Base-by-base conservation (phyloP, 2,113 vertebrate genomes). In the Xyrauchen texanus region DNA sequence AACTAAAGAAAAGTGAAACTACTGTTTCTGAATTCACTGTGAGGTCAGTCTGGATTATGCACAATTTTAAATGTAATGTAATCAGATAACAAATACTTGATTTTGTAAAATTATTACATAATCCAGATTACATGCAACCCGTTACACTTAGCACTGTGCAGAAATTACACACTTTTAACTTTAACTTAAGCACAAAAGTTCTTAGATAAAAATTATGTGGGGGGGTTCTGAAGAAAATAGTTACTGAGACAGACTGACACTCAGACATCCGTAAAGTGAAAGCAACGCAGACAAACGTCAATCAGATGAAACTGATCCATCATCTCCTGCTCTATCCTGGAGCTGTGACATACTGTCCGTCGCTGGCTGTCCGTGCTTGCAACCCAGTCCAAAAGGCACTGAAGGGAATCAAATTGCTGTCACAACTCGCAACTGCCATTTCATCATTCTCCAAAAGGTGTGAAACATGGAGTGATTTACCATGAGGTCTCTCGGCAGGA, bases 271-370 rank as follows among this genome's bases (percentile, higher is more conserved):
- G 7, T 9, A 7, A 7, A 66, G 53, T 15, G 9, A 34, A 34
- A 1, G 21, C 21, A 34, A 34, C 3, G 21, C 79, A 76, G 77
- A 79, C 75, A 83, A 70, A 57, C 82, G 82, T 65, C 83, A 82
- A n/a, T 85, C 80, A 84, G 61, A 58, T 60, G 74, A 82, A 77
- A 84, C 68, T 68, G 80, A 85, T 84, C 53, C 74, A 69, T 52
- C 46, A 49, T 68, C 85, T 84, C 81, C 82, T 34, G 21, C 21
- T 34, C 21, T 34, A 34, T 81, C 70, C 73, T 60, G 62, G 58
- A 74, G 75, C 67, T 12, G 10, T 80, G 75, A 82, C 34, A 60
- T 79, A 70, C 76, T 66, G 15, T 62, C 49, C 4, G 7, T 13
- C 68, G 6, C 45, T 10, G 55, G 42, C 42, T 44, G 51, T 60